Conservation (phyloP, 2,797 vertebrate species). For the Caiman crocodilus region DNA sequence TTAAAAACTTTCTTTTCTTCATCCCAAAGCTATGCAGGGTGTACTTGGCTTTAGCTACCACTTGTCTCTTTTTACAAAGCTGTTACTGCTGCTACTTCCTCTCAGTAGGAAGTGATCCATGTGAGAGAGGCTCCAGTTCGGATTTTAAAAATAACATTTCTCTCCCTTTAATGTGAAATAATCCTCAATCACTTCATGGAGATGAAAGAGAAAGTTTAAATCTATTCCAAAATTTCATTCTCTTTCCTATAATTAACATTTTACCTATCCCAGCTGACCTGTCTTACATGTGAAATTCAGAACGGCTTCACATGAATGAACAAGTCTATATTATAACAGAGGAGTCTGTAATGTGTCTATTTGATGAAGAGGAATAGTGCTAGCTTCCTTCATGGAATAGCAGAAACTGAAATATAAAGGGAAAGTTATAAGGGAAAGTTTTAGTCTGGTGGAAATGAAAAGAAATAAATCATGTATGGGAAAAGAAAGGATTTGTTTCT, state of each 20-base stretch:
- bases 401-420: background rate
- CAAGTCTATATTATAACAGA: background rate
- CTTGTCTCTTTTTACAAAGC: slow-evolving; percentile 44
- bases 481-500: slow-evolving; percentile 45
- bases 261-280: slow-evolving; percentile 39
- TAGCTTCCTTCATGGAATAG: slow-evolving; percentile 48
- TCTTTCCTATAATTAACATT: slow-evolving; percentile 55
- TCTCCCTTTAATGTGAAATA: slow-evolving; percentile 36
- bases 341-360: background rate
- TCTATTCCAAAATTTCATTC: slow-evolving; percentile 33
- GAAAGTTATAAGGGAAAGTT: slow-evolving; percentile 43
- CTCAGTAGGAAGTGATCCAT: slow-evolving; percentile 42
- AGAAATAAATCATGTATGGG: slow-evolving; percentile 39
- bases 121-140: slow-evolving; percentile 31
- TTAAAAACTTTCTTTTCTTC: background rate
- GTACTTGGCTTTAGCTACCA: slow-evolving; percentile 1
- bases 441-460: slow-evolving; percentile 52
- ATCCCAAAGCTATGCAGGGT: slow-evolving; percentile 5
- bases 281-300: slow-evolving; percentile 20
- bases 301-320: slow-evolving; percentile 34
- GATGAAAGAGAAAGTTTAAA: slow-evolving; percentile 43
- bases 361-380: background rate
- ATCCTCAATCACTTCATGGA: slow-evolving; percentile 40
- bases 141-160: slow-evolving; percentile 53
- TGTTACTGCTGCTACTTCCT: slow-evolving; percentile 30